phyloP scores from a whole-genome alignment of 2,888 invertebrate genomes.

The Pegoplata infirma region DNA sequence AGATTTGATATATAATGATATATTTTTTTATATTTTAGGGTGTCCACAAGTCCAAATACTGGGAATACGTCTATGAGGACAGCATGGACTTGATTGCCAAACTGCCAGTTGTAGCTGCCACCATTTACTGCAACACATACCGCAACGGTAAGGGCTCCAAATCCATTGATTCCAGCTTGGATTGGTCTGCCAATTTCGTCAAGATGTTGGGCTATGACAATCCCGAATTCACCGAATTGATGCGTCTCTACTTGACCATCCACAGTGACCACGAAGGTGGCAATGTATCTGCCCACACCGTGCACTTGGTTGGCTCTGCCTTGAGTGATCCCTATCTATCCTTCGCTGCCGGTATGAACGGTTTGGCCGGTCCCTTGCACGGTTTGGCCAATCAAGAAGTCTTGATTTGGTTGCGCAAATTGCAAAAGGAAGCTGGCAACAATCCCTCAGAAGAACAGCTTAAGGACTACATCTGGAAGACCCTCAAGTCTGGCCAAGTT shows the following conservation, averaged over 20 bases:
- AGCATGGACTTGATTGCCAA: constrained; percentile 93
- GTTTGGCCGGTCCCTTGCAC: constrained; percentile 92
- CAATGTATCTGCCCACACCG: constrained; percentile 93
- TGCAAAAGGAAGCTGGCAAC: constrained; percentile 91
- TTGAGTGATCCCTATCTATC: constrained; percentile 92
- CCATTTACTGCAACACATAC: constrained; percentile 90
- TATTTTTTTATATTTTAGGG: constrained; percentile 65
- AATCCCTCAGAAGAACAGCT: constrained; percentile 93
- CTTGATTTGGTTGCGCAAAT: constrained; percentile 94
- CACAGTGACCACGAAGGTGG: constrained; percentile 94
- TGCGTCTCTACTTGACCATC: constrained; percentile 91
- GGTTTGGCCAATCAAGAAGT: constrained; percentile 96
- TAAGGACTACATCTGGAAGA: constrained; percentile 98
- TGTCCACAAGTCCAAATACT: constrained; percentile 87
- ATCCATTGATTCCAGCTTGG: constrained; percentile 86
- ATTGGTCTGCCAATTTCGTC: constrained; percentile 92
- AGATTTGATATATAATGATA: no score
- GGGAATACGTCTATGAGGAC: constrained; percentile 90
- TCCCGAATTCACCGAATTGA: constrained; percentile 86
- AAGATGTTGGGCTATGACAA: constrained; percentile 89
- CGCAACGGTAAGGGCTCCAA: constrained; percentile 84
- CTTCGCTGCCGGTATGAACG: constrained; percentile 91
- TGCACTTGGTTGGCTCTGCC: constrained; percentile 91
- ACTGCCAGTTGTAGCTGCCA: constrained; percentile 90
- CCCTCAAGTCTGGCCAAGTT: constrained; percentile 91